Evolutionary conservation across 2,888 invertebrate genomes (phyloP).

Genomic region (Leptarthrus brevirostris): DNA sequence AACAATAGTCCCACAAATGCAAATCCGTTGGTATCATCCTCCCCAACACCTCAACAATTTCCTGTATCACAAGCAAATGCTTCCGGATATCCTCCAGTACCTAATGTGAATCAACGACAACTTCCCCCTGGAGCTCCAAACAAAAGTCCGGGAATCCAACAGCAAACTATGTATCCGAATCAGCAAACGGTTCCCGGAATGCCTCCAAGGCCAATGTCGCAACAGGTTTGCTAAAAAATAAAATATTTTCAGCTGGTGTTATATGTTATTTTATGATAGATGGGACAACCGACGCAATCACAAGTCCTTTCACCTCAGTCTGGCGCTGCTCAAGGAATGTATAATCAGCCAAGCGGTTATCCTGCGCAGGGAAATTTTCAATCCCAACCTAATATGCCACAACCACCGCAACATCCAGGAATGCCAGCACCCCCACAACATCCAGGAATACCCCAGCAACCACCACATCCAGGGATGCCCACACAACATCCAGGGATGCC

Average conservation of each 20-base stretch:
- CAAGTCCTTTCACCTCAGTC: conserved; percentile 47
- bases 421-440: conserved; percentile 55
- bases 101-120: conserved; percentile 14
- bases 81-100: conserved; percentile 17
- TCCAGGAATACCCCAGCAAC: conserved; percentile 54
- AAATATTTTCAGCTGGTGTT: background rate
- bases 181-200: conserved; percentile 57
- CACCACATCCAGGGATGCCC: conserved; percentile 54
- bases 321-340: background rate
- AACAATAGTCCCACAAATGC: conserved; percentile 1
- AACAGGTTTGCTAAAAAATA: background rate
- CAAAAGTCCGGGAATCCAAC: conserved; percentile 53
- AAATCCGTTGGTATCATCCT: conserved; percentile 1
- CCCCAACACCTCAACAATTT: background rate
- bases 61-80: background rate
- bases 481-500: conserved; percentile 51
- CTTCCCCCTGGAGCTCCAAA: background rate
- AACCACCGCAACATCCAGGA: conserved; percentile 48
- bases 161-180: conserved; percentile 47
- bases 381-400: conserved; percentile 16
- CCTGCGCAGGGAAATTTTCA: conserved; percentile 14
- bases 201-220: conserved; percentile 54
- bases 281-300: conserved; percentile 51
- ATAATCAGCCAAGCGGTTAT: conserved; percentile 49
- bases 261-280: conserved; percentile 7